Percentiles rank a stretch among this genome's conserved stretches.
phyloP scores from a whole-genome alignment of 2,888 invertebrate genomes.

The Volucella bombylans region DNA sequence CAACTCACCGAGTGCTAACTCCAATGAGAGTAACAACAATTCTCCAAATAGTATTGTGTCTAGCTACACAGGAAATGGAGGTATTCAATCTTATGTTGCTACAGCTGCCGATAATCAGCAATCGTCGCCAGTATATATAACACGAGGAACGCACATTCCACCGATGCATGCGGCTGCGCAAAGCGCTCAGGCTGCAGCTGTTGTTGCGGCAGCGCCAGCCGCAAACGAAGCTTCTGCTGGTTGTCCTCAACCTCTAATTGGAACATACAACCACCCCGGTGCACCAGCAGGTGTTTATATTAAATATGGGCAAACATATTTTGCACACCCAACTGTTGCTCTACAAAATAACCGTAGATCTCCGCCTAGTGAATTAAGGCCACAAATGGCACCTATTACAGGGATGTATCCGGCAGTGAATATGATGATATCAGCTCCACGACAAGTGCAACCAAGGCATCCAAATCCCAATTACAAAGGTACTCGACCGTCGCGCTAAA shows the following conservation, averaged over 20 bases:
- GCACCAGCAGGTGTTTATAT: conserved; percentile 82
- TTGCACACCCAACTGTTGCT: conserved; percentile 82
- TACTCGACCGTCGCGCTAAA: conserved; percentile 79
- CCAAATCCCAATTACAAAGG: conserved; percentile 82
- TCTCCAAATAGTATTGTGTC: conserved; percentile 82
- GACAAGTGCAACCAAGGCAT: conserved; percentile 81
- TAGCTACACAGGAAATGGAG: conserved; percentile 67
- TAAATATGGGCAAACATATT: conserved; percentile 82
- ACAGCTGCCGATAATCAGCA: conserved; percentile 74
- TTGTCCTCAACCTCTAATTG: conserved; percentile 83
- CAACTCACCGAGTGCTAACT: conserved; percentile 82
- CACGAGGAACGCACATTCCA: conserved; percentile 81
- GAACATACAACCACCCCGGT: conserved; percentile 84
- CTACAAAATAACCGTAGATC: conserved; percentile 82
- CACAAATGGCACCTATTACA: conserved; percentile 81
- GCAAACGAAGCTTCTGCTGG: conserved; percentile 78
- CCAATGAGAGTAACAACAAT: conserved; percentile 82
- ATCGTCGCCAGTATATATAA: conserved; percentile 79
- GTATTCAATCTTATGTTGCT: conserved; percentile 75
- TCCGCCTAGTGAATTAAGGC: conserved; percentile 81
- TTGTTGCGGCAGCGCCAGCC: conserved; percentile 79
- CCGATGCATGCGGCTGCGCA: conserved; percentile 78
- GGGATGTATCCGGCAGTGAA: conserved; percentile 82
- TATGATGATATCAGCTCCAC: conserved; percentile 82
- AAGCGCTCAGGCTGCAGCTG: conserved; percentile 78